A percentile compares a stretch with the other conserved stretches of the same genome.
Evolutionary conservation across 2,113 vertebrate species (phyloP).

Genomic region (Bos javanicus): DNA sequence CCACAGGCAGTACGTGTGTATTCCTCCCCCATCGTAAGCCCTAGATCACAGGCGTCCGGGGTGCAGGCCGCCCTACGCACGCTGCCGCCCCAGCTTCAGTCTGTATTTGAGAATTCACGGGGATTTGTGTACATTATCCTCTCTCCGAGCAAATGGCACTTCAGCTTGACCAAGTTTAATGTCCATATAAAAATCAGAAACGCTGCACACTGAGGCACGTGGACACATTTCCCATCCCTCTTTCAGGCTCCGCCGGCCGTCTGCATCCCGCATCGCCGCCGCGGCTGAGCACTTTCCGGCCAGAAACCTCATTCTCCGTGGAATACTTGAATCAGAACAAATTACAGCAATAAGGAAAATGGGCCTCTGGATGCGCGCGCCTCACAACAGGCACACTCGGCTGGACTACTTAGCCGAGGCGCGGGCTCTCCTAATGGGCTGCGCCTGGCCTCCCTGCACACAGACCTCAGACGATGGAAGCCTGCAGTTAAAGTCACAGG

Average conservation of each 20-base stretch:
- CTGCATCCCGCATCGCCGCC: not conserved
- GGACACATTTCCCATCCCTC: slow-evolving; percentile 29
- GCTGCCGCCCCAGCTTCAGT: not conserved
- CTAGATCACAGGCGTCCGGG: not conserved
- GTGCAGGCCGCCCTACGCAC: rapidly evolving
- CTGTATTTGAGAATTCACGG: not conserved
- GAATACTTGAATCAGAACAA: slow-evolving; percentile 63
- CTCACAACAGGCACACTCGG: not conserved
- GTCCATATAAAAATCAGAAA: slow-evolving; percentile 62
- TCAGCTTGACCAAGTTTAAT: slow-evolving; percentile 57
- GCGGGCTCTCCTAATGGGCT: slow-evolving; percentile 44
- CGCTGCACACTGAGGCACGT: not conserved
- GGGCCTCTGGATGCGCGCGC: slow-evolving; percentile 7
- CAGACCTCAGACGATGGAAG: slow-evolving; percentile 43
- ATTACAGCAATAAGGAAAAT: slow-evolving; percentile 62
- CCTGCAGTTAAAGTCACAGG: slow-evolving; percentile 13
- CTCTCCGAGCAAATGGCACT: slow-evolving; percentile 51
- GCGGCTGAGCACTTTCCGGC: slow-evolving; percentile 54
- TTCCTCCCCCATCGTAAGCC: not conserved
- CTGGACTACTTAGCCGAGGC: slow-evolving; percentile 54
- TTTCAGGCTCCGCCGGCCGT: slow-evolving; percentile 44
- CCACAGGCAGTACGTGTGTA: not conserved
- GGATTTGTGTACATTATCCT: slow-evolving; percentile 13
- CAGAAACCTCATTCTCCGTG: slow-evolving; percentile 51
- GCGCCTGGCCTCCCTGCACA: slow-evolving; percentile 46